These are phyloP conservation scores for Danio choprae DNA, from an alignment of 2,797 vertebrate genomes.

Conservation along the genomic window DNA sequence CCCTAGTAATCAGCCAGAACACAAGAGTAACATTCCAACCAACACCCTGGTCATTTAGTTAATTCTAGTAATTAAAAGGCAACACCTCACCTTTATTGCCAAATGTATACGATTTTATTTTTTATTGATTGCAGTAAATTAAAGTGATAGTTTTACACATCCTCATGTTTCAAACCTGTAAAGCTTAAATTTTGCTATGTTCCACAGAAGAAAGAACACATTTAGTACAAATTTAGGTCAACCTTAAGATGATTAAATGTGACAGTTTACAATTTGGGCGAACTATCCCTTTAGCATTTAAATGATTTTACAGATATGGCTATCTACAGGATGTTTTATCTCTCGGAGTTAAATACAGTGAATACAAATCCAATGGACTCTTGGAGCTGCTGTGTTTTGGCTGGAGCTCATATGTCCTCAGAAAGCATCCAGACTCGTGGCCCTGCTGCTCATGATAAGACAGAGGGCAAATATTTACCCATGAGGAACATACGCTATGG, in stretches of 20 bases:
- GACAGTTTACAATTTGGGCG: too few relatives aligned
- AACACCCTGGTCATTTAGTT: too few relatives aligned
- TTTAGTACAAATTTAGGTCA: neutral
- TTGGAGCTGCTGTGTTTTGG: conserved; percentile 42
- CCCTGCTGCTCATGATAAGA: conserved; percentile 55
- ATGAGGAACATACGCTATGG: conserved; percentile 54
- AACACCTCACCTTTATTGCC: too few relatives aligned
- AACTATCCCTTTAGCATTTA: neutral
- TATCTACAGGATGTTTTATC: neutral
- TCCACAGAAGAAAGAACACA: too few relatives aligned
- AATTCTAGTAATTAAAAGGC: too few relatives aligned
- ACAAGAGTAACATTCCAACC: too few relatives aligned
- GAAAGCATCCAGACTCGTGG: conserved; percentile 47
- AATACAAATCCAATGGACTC: neutral
- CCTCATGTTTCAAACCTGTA: too few relatives aligned
- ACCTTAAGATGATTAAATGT: neutral
- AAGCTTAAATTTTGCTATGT: too few relatives aligned
- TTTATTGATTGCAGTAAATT: too few relatives aligned
- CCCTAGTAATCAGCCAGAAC: too few relatives aligned
- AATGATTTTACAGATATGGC: neutral
- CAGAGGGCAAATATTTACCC: conserved; percentile 69
- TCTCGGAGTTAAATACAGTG: conserved; percentile 3
- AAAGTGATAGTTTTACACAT: too few relatives aligned
- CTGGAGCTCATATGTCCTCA: conserved; percentile 42
- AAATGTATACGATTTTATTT: too few relatives aligned